Conservation (phyloP, 2,888 invertebrate species). For the Tachina fera region DNA sequence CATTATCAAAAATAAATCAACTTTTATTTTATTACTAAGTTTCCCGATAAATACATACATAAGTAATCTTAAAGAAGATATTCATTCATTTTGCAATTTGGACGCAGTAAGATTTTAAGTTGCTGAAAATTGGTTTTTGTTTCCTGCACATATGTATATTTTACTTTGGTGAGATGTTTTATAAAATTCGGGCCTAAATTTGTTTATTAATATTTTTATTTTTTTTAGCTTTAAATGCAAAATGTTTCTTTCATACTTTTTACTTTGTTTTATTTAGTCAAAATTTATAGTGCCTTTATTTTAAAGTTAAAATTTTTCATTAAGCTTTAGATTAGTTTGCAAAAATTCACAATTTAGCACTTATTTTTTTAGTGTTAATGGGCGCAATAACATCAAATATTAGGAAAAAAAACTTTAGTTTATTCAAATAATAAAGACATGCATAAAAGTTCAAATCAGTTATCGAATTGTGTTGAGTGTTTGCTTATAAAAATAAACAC, state of each 20-base stretch:
- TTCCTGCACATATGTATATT: no score
- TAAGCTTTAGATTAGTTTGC: conserved; percentile 51
- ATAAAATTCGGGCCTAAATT: no score
- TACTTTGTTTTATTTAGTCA: no score
- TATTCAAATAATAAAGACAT: conserved; percentile 45
- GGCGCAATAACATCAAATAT: conserved; percentile 62
- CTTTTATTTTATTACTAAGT: neutral
- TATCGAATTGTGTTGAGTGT: conserved; percentile 1
- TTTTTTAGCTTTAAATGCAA: no score
- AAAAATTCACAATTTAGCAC: conserved; percentile 59
- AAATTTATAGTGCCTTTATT: neutral
- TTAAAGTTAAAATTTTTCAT: conserved; percentile 4
- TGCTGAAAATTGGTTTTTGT: no score
- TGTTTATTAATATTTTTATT: no score
- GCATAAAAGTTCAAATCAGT: conserved; percentile 44
- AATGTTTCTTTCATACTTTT: neutral
- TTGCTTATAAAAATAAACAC: conserved; percentile 17
- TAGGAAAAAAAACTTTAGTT: conserved; percentile 7
- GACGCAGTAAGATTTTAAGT: no score
- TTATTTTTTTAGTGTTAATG: conserved; percentile 59
- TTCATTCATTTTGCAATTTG: no score
- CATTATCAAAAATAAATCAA: neutral
- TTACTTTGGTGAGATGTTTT: no score
- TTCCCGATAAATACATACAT: no score
- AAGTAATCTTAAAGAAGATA: no score